These are phyloP conservation scores for Dryococelus australis DNA, from an alignment of 2,888 invertebrate genomes.

Conservation along the genomic window DNA sequence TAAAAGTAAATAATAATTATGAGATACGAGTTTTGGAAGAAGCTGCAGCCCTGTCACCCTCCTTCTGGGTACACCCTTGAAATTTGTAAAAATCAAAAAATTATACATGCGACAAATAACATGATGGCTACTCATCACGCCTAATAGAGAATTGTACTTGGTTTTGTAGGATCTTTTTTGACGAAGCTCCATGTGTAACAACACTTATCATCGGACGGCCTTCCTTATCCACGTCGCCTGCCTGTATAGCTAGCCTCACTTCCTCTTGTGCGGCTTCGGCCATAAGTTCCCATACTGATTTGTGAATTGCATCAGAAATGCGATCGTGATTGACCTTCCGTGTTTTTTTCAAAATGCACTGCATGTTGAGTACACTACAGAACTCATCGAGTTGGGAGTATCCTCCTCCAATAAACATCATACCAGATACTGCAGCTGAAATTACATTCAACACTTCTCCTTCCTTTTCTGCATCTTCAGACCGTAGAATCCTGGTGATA, in stretches of 20 bases:
- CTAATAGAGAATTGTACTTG: slow-evolving; percentile 21
- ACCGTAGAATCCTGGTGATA: background rate
- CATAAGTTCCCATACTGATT: slow-evolving; percentile 26
- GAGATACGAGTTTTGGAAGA: too few relatives aligned
- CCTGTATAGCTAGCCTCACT: background rate
- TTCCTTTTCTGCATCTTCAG: background rate
- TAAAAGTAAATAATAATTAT: too few relatives aligned
- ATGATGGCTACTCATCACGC: background rate
- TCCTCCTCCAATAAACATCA: too few relatives aligned
- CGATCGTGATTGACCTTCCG: background rate
- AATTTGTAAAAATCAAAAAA: too few relatives aligned
- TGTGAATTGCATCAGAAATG: background rate
- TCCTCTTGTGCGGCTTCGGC: background rate
- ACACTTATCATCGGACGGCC: slow-evolving; percentile 7
- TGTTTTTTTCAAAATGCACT: background rate
- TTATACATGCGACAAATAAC: background rate
- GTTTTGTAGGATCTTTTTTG: background rate
- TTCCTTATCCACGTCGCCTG: slow-evolving; percentile 24
- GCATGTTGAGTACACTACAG: background rate
- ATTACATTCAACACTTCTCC: background rate
- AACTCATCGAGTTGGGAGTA: background rate
- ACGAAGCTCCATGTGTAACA: slow-evolving; percentile 12
- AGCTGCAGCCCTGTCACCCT: too few relatives aligned
- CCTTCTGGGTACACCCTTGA: too few relatives aligned
- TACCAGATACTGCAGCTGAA: too few relatives aligned